Percentiles rank a stretch among this genome's conserved stretches.
Evolutionary conservation across 2,888 invertebrate genomes (phyloP).

Genomic region (Odontomyia ornata): DNA sequence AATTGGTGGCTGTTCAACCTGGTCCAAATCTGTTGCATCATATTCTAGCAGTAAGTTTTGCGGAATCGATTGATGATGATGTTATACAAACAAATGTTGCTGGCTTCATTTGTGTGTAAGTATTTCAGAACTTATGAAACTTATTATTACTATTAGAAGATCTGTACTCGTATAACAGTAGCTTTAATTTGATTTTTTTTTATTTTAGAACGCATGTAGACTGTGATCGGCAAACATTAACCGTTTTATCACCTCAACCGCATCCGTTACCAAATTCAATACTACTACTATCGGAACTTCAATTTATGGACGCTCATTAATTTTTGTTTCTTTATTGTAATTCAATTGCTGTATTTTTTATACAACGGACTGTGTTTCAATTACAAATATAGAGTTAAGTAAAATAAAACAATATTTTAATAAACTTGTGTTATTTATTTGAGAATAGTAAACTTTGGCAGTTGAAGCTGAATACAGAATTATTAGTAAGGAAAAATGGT

Average conservation of each 20-base stretch:
- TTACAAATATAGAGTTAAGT: no score
- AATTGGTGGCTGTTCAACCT: conserved; percentile 83
- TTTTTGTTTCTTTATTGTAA: no score
- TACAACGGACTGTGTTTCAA: no score
- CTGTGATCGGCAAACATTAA: conserved; percentile 84
- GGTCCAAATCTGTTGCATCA: conserved; percentile 84
- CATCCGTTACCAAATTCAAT: conserved; percentile 90
- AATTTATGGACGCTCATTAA: conserved; percentile 92
- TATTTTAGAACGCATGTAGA: conserved; percentile 84
- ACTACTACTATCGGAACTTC: conserved; percentile 87
- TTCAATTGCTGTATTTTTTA: no score
- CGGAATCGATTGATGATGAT: conserved; percentile 82
- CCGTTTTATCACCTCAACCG: conserved; percentile 92
- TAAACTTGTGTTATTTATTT: no score
- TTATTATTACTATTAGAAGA: conserved; percentile 8
- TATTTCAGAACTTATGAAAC: no score
- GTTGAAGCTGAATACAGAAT: no score
- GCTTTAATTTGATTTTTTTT: background rate
- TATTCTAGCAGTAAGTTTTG: conserved; percentile 87
- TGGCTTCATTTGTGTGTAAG: conserved; percentile 93
- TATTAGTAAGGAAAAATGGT: no score
- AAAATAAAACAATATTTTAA: no score
- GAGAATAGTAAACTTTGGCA: no score
- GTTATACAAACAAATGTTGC: conserved; percentile 87
- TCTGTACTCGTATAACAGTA: conserved; percentile 4